Evolutionary conservation across 2,888 invertebrate genomes (phyloP), one percentile per base, ranked within the genome.

Genomic region (Netelia virgata): DNA sequence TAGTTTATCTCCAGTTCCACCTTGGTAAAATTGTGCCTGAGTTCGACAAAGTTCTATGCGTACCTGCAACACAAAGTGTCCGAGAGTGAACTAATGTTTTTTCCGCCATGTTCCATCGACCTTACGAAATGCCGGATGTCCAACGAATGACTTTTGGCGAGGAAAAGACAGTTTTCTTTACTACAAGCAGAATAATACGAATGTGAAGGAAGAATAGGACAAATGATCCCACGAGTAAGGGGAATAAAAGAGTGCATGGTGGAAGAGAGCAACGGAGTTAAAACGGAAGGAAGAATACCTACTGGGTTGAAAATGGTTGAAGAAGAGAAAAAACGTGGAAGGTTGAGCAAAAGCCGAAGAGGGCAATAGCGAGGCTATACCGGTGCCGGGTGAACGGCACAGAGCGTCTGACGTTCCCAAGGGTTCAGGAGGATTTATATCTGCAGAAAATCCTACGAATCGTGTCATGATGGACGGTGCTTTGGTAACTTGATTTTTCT

Each of bases 401-500:
- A 63, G 74, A 61, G 74, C 36, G 63, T 8, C 61, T 50, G 50
- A 50, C 47, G 53, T 75, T 66, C 75, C 75, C 75, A 75, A 64
- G 66, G 64, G 75, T 36, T 36, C 55, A 41, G n/a, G 23, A 20
- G 75, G 64, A 75, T 75, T 75, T 64, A 75, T 75, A 66, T 75
- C 75, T 20, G 55, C 75, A 28, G 66, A 64, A 75, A 75, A 75
- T 66, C 64, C 66, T 41, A 20, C 55, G 55, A 75, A 75, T 75
- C 64, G 64, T 41, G 36, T 75, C 75, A 64, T 75, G 75, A 75
- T 41, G 75, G 55, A 75, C 66, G 75, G 75, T 64, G 64, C 55
- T 75, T 55, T 55, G 75, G 64, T 64, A 75, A 57, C 75, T 75
- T 75, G 64, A 75, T 75, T 66, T 75, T 66, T 53, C 55, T 11